A percentile compares a stretch with the other conserved stretches of the same genome.
Conservation (phyloP, 2,888 invertebrate species). For the Hartigia nigra region DNA sequence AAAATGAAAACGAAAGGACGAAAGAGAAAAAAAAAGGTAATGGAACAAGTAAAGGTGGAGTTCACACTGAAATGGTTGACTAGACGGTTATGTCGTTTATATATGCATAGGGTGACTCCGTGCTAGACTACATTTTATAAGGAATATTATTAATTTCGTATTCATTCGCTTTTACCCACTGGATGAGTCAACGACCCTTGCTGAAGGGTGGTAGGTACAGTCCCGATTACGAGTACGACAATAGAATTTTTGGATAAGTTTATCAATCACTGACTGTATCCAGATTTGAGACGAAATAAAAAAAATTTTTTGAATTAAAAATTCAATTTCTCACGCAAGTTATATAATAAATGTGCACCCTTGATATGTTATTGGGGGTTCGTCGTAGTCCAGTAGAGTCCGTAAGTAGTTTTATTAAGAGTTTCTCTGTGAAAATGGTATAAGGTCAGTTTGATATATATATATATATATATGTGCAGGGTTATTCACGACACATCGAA, state of each 20-base stretch:
- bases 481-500: constrained; percentile 21
- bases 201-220: background rate
- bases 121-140: constrained; percentile 29
- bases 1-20: background rate
- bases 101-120: constrained; percentile 27
- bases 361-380: background rate
- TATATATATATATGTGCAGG: constrained; percentile 9
- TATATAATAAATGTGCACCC: background rate
- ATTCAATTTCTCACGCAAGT: too few species aligned
- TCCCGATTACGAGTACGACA: background rate
- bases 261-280: too few species aligned
- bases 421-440: constrained; percentile 45
- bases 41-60: constrained; percentile 16
- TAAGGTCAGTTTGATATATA: constrained; percentile 50
- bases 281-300: too few species aligned
- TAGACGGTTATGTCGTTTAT: constrained; percentile 22
- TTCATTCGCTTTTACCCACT: constrained; percentile 37
- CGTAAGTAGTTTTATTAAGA: constrained; percentile 42
- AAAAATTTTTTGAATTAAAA: background rate
- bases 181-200: background rate
- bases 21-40: background rate
- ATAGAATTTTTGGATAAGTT: background rate
- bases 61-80: background rate
- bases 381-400: constrained; percentile 9
- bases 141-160: constrained; percentile 49